Percentiles rank a stretch among this genome's conserved stretches.
phyloP scores from a whole-genome alignment of 2,888 invertebrate genomes.

The Myopa tessellatipennis region DNA sequence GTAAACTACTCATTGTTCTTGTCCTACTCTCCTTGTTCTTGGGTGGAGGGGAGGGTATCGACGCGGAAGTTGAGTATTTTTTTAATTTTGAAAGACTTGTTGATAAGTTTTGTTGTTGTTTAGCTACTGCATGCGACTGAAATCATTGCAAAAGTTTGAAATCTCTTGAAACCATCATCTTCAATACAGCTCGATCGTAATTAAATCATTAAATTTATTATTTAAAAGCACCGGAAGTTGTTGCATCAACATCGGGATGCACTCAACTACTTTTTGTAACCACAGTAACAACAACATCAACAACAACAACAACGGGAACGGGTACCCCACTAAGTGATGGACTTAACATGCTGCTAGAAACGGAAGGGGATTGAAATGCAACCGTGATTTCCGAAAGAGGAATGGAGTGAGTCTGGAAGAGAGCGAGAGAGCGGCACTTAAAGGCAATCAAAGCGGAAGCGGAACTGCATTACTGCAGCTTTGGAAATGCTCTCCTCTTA shows the following conservation, averaged over 20 bases:
- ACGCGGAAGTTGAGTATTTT: not conserved
- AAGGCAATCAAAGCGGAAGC: conserved; percentile 49
- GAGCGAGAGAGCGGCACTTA: conserved; percentile 9
- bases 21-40: not conserved
- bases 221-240: not conserved
- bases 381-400: too few relatives aligned
- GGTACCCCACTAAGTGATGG: too few relatives aligned
- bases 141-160: too few relatives aligned
- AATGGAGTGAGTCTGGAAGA: too few relatives aligned
- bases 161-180: too few relatives aligned
- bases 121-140: too few relatives aligned
- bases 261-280: too few relatives aligned
- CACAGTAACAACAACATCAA: not conserved
- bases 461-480: conserved; percentile 40
- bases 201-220: not conserved
- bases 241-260: not conserved
- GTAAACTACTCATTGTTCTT: too few relatives aligned
- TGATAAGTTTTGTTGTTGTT: too few relatives aligned
- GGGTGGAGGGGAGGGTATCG: not conserved
- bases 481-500: conserved; percentile 39
- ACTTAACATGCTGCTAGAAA: not conserved
- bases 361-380: too few relatives aligned
- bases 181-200: not conserved
- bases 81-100: too few relatives aligned
- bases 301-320: not conserved